Base-by-base conservation (phyloP, 2,888 invertebrate species). In the Sympetrum striolatum region DNA sequence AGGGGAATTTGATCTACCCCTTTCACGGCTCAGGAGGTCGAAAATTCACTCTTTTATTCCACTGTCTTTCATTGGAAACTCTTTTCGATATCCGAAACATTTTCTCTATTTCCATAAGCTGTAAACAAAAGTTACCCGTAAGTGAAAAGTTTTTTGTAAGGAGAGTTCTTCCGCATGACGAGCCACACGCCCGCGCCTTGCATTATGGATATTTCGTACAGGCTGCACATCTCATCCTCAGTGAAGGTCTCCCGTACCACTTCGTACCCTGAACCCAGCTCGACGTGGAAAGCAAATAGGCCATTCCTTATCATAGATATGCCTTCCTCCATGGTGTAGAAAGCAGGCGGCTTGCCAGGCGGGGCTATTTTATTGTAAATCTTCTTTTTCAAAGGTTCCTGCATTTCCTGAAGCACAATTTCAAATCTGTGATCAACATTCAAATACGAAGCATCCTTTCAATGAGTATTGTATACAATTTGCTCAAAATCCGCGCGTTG, bases 331-430 rank as follows among this genome's bases (percentile, higher is more conserved):
- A 91, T 82, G 2, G 80, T 37, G 3, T 37, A 81, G 60, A 81
- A 91, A 35, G 94, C 94, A 0, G 94, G 93, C 60, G 93, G 94
- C 92, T 94, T 94, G 1, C 95, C 95, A 91, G 94, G 94, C 0
- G 94, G 94, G 3, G 94, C 94, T 31, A 95, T 94, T 92, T 95
- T 95, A 92, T 94, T 94, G 60, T 86, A 86, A 22, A 86, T 37
- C 86, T 86, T 86, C 37, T 60, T 60, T n/a, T 86, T 86, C n/a
- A 86, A 60, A 8, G 86, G 86, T 39, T 86, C 86, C n/a, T 35
- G 35, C 86, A 86, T 86, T 60, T 86, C 86, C 86, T 86, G 86
- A n/a, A 60, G 39, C 8, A 58, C 14, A n/a, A 80, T 44, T 8
- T 8, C 0, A 44, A 18, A 37, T 18, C 12, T 37, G 22, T 18